Base-by-base conservation (phyloP, 2,888 invertebrate species). In the Busseola fusca region DNA sequence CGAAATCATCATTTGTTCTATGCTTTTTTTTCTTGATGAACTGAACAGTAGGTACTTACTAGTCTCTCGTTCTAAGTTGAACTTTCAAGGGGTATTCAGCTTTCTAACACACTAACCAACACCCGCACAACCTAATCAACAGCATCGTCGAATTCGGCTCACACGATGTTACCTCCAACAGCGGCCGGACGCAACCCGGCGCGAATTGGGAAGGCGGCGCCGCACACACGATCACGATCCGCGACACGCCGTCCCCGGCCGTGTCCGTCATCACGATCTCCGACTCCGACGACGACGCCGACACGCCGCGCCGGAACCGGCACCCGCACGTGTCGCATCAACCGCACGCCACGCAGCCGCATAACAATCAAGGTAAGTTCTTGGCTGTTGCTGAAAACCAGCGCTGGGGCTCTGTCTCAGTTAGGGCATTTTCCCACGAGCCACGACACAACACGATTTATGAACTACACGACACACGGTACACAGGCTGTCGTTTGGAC, bases 201-300 rank as follows among this genome's bases (percentile, higher is more conserved):
- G 0, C 62, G 21, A 10, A 0, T 0, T 62, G 62, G 62, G 62
- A 62, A 0, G 62, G 45, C n/a, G 58, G 58, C 45, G 45, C 40
- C 82, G 97, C 98, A 86, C 98, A 98, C 89, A 99, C 99, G 25
- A 99, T 99, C 90, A 99, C 99, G 71, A 99, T 99, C 86, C 87
- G 98, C 83, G 99, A 99, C 93, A 98, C 99, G 40, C 99, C 99
- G 1, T 99, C 99, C 45, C 99, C 99, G 5, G 98, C 98, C 59
- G 98, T 98, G 64, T 98, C 99, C 71, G 98, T 99, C 85, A 99
- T 99, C 89, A 99, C 99, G 79, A 91, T 92, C 76, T 91, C 91
- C 27, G 99, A 99, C 91, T 99, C 98, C 86, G 99, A 99, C 90
- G 99, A 99, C 90, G 99, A 99, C 78, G 87, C 84, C 7, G 91